These are phyloP conservation scores for Cryptophagus acutangulus DNA, from an alignment of 2,888 invertebrate species.

Conservation along the genomic window DNA sequence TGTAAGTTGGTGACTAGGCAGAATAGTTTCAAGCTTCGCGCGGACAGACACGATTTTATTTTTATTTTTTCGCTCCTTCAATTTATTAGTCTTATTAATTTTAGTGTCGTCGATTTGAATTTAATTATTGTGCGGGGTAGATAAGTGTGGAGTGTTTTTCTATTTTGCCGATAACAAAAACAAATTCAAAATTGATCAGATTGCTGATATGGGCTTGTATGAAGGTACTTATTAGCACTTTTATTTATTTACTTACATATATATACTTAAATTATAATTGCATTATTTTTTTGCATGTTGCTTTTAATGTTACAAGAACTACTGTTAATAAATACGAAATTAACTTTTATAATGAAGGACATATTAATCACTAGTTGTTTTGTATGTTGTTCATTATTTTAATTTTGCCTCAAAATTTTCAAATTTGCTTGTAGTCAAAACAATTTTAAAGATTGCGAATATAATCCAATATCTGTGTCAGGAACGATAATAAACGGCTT, in stretches of 20 bases:
- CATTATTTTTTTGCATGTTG: too few species aligned
- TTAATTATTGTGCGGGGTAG: not conserved
- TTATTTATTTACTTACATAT: too few species aligned
- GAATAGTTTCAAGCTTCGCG: conserved; percentile 28
- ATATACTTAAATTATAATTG: too few species aligned
- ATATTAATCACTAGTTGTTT: conserved; percentile 1
- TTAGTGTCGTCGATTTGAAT: conserved; percentile 7
- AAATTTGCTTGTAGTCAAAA: too few species aligned
- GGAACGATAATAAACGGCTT: too few species aligned
- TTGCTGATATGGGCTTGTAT: conserved; percentile 41
- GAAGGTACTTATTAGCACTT: conserved; percentile 38
- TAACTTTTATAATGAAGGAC: not conserved
- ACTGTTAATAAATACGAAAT: too few species aligned
- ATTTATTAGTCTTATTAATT: conserved; percentile 2
- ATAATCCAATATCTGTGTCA: too few species aligned
- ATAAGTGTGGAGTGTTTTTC: not conserved
- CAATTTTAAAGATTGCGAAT: too few species aligned
- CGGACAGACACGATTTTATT: conserved; percentile 18
- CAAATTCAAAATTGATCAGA: not conserved
- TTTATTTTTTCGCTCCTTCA: conserved; percentile 7
- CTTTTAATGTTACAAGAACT: too few species aligned
- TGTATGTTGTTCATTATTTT: conserved; percentile 1
- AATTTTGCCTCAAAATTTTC: too few species aligned
- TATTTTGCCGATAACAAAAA: not conserved
- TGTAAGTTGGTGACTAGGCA: conserved; percentile 31